phyloP scores from a whole-genome alignment of 1,140 invertebrate genomes.

The Papilio xuthus region DNA sequence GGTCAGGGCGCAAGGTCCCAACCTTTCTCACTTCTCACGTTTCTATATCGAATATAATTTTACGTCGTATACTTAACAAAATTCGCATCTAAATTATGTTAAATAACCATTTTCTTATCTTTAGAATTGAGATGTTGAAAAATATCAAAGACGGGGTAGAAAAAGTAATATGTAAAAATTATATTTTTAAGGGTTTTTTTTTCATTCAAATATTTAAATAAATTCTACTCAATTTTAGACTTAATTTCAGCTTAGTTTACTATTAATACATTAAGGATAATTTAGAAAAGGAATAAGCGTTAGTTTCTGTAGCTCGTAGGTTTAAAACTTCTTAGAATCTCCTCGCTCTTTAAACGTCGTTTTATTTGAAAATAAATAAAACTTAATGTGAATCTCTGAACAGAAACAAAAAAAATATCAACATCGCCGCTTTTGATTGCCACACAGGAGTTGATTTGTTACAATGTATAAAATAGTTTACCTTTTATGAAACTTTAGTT shows the following conservation, averaged over 20 bases:
- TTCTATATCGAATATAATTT: constrained; percentile 16
- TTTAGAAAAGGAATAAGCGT: not conserved
- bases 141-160: not conserved
- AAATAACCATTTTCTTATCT: not conserved
- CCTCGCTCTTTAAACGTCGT: not conserved
- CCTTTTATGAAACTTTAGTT: constrained; percentile 11
- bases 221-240: not conserved
- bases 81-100: not conserved
- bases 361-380: constrained; percentile 17
- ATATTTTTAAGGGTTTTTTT: too few species aligned
- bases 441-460: not conserved
- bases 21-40: constrained; percentile 23
- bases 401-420: not conserved
- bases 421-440: constrained; percentile 1
- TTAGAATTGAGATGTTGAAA: not conserved
- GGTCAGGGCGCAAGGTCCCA: constrained; percentile 15
- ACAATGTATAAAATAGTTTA: constrained; percentile 3
- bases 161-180: not conserved
- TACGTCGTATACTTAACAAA: not conserved
- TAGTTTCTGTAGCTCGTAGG: not conserved
- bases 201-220: too few species aligned
- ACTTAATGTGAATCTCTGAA: not conserved
- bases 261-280: not conserved
- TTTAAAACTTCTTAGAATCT: not conserved
- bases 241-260: not conserved